Evolutionary conservation across 2,888 invertebrate genomes (phyloP), one percentile per base, ranked within the genome.

Genomic region (Lymantria monacha): DNA sequence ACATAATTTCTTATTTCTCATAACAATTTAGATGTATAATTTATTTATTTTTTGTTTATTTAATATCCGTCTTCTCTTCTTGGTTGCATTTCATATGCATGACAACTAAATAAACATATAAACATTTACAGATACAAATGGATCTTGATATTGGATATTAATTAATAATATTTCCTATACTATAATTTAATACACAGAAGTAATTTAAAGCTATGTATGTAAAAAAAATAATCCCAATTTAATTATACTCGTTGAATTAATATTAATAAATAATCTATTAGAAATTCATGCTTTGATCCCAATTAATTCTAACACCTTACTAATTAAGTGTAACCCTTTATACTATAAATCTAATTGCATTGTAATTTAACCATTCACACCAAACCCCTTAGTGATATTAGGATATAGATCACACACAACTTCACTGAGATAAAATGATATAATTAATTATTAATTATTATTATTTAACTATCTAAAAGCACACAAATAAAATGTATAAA

Each of bases 261-360:
- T 42, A 37, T 22, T 40, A 46, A 22, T 30, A 40, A 37, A 7
- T 41, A 41, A 42, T 46, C 46, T 59, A 64, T 31, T 53, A 3
- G 3, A 36, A 8, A 49, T 44, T 43, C 66, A 64, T 64, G 64
- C 64, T 50, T 22, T 10, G 30, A 49, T 11, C 42, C 63, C 51
- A 37, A 38, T 45, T 46, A 46, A 44, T 44, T 42, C 57, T 51
- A 45, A 65, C 63, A 65, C 59, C 66, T 50, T 30, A 44, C 31
- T 55, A 55, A 42, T 44, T 38, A 15, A 41, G 3, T 11, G 40
- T 13, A 46, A 31, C 41, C 42, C 44, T 30, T 31, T 13, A 13
- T 13, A 14, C 30, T 42, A 42, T 30, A 44, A 42, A 48, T 30
- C 42, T 31, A 33, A 9, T 42, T 1, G 33, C 8, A 42, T 42